Base-by-base conservation (phyloP, 2,797 vertebrate species). In the Enoplosus armatus region DNA sequence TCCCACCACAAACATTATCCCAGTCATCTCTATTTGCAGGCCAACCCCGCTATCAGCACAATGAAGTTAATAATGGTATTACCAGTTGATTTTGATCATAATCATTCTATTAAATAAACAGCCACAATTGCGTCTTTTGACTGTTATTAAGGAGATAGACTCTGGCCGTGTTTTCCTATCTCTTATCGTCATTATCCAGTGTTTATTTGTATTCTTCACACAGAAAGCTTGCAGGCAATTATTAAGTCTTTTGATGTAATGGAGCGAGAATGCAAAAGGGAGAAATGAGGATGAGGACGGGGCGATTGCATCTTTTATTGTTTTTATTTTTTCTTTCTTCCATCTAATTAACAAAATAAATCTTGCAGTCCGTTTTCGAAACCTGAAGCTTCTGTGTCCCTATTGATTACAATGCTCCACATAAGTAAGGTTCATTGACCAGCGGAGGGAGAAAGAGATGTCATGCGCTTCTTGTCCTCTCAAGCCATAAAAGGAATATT, bases 281-380 rank as follows among this genome's bases (percentile, higher is more conserved):
- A 77, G 63, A 63, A 67, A 56, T 47, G 56, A 71, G 63, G 56
- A 77, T 9, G 62, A 65, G 58, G 71, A 59, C 15, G 22, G 60
- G 47, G 33, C 47, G 79, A 91, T 89, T 88, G 79, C 76, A 87
- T 90, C 75, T 91, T 93, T 92, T 89, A 86, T 90, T 83, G 51
- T 76, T 72, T 72, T 50, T 76, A 77, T 63, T 65, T 48, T 41
- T 67, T 68, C 37, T 58, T 48, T 67, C 85, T 89, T 90, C 63
- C 54, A 75, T 77, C 68, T 92, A 95, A 95, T 96, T 94, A 93
- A 93, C 85, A 51, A 79, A 92, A 94, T 94, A 93, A 93, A 94
- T 95, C 93, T 93, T 84, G 72, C 69, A 92, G 79, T 93, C 85
- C 83, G 81, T 89, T 81, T 91, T 89, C 63, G 74, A 85, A 93